Evolutionary conservation across 1,140 invertebrate genomes (phyloP), one percentile per base, ranked within the genome.

Genomic region (Zaprionus taronus): DNA sequence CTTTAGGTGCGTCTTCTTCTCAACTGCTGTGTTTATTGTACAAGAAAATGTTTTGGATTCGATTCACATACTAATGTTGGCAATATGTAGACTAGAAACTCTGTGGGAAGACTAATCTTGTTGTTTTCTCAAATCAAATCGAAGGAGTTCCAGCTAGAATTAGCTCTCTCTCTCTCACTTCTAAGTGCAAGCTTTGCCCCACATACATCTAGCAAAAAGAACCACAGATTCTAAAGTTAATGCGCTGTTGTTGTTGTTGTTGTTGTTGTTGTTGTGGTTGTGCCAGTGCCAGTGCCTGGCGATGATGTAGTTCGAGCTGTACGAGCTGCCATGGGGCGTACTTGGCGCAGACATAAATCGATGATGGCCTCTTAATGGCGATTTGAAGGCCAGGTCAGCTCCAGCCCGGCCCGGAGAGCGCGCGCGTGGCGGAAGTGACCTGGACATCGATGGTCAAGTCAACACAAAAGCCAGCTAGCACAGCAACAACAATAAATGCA

Each of bases 341-440:
- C 72, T 74, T 72, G 82, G 77, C 31, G 28, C 56, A 58, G 60
- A 77, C 67, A 20, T 70, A 82, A 87, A 87, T 87, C 83, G 83
- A 86, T 86, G 83, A 86, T 86, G 80, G 72, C 66, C 83, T 65
- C 36, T 81, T 87, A 89, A 87, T 87, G 84, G 84, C 55, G 65
- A 70, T 83, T 87, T 83, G 84, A 89, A 89, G 84, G 83, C 74
- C 84, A 83, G 72, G 68, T 72, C 77, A 67, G 61, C 56, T 63
- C 53, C 70, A 28, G 26, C 58, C 53, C 70, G 36, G 26, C 58
- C 53, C 51, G 63, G 63, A 49, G 41, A 72, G 41, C 41, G 41
- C 75, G 71, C 68, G 58, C 78, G 78, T 81, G 77, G 77, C 83
- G 83, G 83, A 87, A 87, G 80, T 87, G 84, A 89, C 77, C 84